A percentile compares a stretch with the other conserved stretches of the same genome.
Evolutionary conservation across 2,797 vertebrate species (phyloP).

Genomic region (Esox masquinongy): DNA sequence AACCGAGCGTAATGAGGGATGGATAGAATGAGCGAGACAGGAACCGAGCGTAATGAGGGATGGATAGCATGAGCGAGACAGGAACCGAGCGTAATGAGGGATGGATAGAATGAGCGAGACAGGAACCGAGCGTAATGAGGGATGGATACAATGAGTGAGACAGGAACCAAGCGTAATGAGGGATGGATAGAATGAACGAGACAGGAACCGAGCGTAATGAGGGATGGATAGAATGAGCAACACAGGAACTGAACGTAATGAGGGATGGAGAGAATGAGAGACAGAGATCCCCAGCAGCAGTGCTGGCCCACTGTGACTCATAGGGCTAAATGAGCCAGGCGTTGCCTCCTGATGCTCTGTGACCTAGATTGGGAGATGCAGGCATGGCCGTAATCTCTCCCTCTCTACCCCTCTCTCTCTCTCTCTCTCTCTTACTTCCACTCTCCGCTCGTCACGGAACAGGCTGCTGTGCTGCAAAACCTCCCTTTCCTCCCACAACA

Average conservation of each 20-base stretch:
- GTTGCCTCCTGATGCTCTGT: slow-evolving; percentile 74
- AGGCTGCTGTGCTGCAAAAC: slow-evolving; percentile 42
- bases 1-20: not conserved
- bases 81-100: not conserved
- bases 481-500: slow-evolving; percentile 41
- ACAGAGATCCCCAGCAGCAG: slow-evolving; percentile 48
- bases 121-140: slow-evolving; percentile 14
- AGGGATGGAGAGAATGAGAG: slow-evolving; percentile 1
- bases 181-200: not conserved
- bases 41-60: slow-evolving; percentile 1
- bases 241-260: not conserved
- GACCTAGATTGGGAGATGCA: slow-evolving; percentile 75
- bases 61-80: slow-evolving; percentile 5
- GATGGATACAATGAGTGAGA: not conserved
- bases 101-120: slow-evolving; percentile 14
- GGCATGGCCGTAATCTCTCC: slow-evolving; percentile 68
- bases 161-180: slow-evolving; percentile 13
- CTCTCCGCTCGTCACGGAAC: slow-evolving; percentile 25
- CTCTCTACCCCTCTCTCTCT: slow-evolving; percentile 31
- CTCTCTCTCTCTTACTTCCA: slow-evolving; percentile 15
- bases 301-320: slow-evolving; percentile 64
- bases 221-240: slow-evolving; percentile 1
- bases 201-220: not conserved
- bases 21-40: not conserved
- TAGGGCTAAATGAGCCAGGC: slow-evolving; percentile 68